Conservation (phyloP, 64 coral and sea anemone genomes). For the Montipora cactus region DNA sequence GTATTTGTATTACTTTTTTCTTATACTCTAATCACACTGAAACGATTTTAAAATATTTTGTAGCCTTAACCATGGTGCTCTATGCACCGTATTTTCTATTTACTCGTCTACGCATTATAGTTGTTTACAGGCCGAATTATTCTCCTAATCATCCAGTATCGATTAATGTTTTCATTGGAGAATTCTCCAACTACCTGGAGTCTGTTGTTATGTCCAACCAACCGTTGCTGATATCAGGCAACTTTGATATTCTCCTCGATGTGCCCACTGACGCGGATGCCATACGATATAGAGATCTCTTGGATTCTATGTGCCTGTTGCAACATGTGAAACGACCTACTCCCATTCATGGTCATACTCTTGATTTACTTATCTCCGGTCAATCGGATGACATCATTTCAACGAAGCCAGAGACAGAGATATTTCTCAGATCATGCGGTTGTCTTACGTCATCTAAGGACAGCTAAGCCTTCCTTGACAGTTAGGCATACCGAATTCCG, state of each 20-base stretch:
- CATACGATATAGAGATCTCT: slow-evolving; percentile 31
- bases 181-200: slow-evolving; percentile 24
- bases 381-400: slow-evolving; percentile 40
- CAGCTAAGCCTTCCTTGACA: slow-evolving; percentile 14
- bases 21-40: too few relatives aligned
- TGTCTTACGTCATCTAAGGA: slow-evolving; percentile 34
- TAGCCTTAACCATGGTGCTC: too few relatives aligned
- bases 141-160: neutral
- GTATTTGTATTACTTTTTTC: too few relatives aligned
- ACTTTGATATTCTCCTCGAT: slow-evolving; percentile 52
- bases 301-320: slow-evolving; percentile 47
- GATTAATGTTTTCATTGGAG: slow-evolving; percentile 30
- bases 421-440: slow-evolving; percentile 43
- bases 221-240: slow-evolving; percentile 19
- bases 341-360: slow-evolving; percentile 47
- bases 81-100: neutral
- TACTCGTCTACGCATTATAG: slow-evolving; percentile 27
- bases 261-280: slow-evolving; percentile 7
- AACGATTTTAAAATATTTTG: too few relatives aligned
- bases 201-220: slow-evolving; percentile 23
- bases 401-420: slow-evolving; percentile 9
- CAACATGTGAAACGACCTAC: slow-evolving; percentile 38
- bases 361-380: slow-evolving; percentile 50
- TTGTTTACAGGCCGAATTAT: slow-evolving; percentile 39
- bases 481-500: neutral